Evolutionary conservation across 1,140 invertebrate species (phyloP).

Genomic region (Bombus sylvicola): DNA sequence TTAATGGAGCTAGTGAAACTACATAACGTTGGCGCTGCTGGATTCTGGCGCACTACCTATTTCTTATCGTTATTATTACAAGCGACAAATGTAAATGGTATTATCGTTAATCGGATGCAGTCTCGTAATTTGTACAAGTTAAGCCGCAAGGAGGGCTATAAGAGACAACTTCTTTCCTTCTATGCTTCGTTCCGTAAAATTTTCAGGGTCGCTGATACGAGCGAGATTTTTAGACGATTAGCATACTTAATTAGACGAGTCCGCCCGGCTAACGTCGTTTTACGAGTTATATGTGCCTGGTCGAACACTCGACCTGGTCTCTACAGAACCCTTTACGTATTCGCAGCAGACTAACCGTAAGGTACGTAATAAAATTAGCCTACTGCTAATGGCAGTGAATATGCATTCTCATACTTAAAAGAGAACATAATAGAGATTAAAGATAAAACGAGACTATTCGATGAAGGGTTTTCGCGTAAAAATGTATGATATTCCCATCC

Average conservation of each 20-base stretch:
- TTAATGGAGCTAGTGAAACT: not conserved
- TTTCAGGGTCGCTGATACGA: constrained; percentile 39
- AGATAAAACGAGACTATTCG: not conserved
- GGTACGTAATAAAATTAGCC: constrained; percentile 8
- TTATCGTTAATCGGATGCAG: not conserved
- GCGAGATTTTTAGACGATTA: constrained; percentile 58
- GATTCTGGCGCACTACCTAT: not conserved
- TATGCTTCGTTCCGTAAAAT: constrained; percentile 24
- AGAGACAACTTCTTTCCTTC: not conserved
- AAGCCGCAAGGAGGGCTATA: not conserved
- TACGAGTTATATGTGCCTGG: constrained; percentile 56
- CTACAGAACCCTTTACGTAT: constrained; percentile 30
- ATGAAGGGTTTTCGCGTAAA: not conserved
- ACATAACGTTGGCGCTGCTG: not conserved
- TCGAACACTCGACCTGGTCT: constrained; percentile 45
- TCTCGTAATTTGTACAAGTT: constrained; percentile 8
- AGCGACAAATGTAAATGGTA: not conserved
- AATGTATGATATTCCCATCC: not conserved
- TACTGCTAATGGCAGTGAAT: not conserved
- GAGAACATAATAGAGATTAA: not conserved
- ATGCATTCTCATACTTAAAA: no score
- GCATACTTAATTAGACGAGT: constrained; percentile 70
- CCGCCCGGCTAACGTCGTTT: constrained; percentile 43
- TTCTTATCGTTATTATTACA: not conserved
- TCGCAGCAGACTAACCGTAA: constrained; percentile 37